Percentiles rank a stretch among this genome's conserved stretches.
Evolutionary conservation across 2,113 vertebrate species (phyloP).

Genomic region (Siphamia tubifer): DNA sequence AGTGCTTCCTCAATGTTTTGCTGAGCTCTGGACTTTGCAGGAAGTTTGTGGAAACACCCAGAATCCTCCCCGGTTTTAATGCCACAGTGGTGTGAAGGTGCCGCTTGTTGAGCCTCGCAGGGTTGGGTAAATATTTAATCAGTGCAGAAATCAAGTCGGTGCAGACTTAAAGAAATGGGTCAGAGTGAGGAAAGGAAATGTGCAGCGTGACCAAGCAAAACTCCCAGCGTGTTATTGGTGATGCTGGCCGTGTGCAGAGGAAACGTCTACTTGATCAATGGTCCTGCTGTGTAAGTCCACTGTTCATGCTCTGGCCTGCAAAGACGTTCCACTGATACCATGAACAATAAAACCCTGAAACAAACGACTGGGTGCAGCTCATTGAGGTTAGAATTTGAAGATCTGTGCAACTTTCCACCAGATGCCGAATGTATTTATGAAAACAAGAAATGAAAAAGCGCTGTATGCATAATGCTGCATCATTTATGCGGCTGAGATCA

Average conservation of each 20-base stretch:
- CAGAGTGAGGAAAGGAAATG: neutral
- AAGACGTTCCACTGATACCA: neutral
- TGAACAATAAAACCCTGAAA: neutral
- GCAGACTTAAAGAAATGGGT: slow-evolving; percentile 42
- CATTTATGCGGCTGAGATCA: too few species aligned
- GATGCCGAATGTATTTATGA: too few species aligned
- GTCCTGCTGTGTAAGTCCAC: neutral
- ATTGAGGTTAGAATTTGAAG: too few species aligned
- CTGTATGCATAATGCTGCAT: too few species aligned
- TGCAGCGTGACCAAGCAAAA: slow-evolving; percentile 25
- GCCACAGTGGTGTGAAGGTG: slow-evolving; percentile 9
- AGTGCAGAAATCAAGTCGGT: slow-evolving; percentile 24
- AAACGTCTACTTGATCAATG: slow-evolving; percentile 4
- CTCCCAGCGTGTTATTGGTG: neutral
- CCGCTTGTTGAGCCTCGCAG: neutral
- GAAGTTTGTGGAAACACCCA: slow-evolving; percentile 41
- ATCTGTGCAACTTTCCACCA: too few species aligned
- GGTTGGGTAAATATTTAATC: slow-evolving; percentile 62
- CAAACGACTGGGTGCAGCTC: too few species aligned
- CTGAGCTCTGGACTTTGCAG: slow-evolving; percentile 53
- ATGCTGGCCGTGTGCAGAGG: neutral
- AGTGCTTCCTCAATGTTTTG: slow-evolving; percentile 39
- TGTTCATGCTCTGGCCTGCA: neutral
- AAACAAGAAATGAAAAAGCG: too few species aligned
- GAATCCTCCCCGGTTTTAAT: neutral